phyloP scores from a whole-genome alignment of 2,797 vertebrate species.

The Tolypeutes matacus region DNA sequence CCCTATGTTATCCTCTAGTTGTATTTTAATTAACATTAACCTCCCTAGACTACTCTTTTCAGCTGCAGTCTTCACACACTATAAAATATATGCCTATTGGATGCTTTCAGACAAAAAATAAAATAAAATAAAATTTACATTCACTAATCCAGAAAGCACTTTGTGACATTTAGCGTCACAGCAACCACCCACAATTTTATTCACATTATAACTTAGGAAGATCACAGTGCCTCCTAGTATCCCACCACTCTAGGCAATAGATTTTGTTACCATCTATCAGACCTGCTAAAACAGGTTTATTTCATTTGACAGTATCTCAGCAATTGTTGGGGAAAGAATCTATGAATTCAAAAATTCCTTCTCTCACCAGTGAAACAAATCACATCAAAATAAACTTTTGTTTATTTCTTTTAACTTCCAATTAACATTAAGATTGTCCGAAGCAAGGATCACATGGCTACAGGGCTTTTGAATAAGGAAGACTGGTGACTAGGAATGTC shows the following conservation, averaged over 20 bases:
- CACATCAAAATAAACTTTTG: not conserved
- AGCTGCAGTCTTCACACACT: not conserved
- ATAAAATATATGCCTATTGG: not conserved
- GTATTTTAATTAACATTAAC: no score
- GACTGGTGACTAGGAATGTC: not conserved
- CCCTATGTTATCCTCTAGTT: no score
- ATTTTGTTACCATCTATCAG: not conserved
- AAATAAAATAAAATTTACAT: not conserved
- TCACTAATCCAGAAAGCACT: not conserved
- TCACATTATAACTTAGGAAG: not conserved
- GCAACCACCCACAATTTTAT: not conserved
- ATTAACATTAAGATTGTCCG: not conserved
- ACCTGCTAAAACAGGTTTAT: not conserved
- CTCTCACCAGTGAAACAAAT: not conserved
- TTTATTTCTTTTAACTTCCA: not conserved
- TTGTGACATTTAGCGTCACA: not conserved
- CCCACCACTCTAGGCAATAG: not conserved
- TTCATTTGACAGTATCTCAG: constrained; percentile 40
- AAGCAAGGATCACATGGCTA: not conserved
- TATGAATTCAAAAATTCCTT: not conserved
- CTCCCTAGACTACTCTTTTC: no score
- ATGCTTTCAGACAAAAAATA: not conserved
- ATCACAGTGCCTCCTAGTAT: not conserved
- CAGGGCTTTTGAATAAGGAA: not conserved
- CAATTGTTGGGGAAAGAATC: not conserved